Percentiles rank a stretch among this genome's conserved stretches.
phyloP scores from a whole-genome alignment of 2,797 vertebrate species.

The Sciaenops ocellatus region DNA sequence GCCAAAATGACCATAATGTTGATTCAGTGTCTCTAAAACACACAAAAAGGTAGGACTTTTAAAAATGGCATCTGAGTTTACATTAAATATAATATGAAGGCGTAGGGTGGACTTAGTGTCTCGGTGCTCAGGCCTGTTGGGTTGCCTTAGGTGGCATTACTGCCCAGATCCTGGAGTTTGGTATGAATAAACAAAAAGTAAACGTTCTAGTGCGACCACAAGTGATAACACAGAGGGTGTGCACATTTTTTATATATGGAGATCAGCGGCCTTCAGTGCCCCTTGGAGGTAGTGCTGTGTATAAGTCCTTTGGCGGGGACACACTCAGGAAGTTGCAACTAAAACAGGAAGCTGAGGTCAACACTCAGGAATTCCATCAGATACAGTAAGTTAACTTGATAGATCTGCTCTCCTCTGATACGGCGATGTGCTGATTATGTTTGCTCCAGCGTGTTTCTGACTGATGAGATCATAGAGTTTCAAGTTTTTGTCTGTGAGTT shows the following conservation, averaged over 20 bases:
- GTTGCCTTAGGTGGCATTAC: slow-evolving; percentile 7
- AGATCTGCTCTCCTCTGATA: slow-evolving; percentile 48
- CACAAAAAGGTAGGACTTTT: background rate
- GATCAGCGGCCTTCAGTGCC: slow-evolving; percentile 17
- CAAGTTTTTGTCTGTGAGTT: background rate
- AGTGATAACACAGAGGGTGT: background rate
- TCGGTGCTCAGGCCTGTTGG: background rate
- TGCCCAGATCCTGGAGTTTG: slow-evolving; percentile 8
- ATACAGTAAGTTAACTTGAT: slow-evolving; percentile 60
- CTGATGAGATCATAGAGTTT: background rate
- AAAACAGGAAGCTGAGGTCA: slow-evolving; percentile 84
- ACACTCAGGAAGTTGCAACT: slow-evolving; percentile 80
- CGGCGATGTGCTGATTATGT: background rate
- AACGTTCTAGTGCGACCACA: background rate
- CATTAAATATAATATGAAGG: slow-evolving; percentile 4
- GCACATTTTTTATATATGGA: slow-evolving; percentile 21
- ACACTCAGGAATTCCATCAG: slow-evolving; percentile 79
- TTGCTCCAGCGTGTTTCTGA: slow-evolving; percentile 1
- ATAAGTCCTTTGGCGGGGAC: slow-evolving; percentile 55
- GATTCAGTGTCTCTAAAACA: background rate
- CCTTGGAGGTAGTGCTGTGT: slow-evolving; percentile 17
- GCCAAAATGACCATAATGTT: background rate
- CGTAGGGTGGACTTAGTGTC: background rate
- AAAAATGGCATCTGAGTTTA: background rate
- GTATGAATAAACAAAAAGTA: slow-evolving; percentile 27